phyloP scores from a whole-genome alignment of 1,140 invertebrate genomes.

The Penaeus chinensis region DNA sequence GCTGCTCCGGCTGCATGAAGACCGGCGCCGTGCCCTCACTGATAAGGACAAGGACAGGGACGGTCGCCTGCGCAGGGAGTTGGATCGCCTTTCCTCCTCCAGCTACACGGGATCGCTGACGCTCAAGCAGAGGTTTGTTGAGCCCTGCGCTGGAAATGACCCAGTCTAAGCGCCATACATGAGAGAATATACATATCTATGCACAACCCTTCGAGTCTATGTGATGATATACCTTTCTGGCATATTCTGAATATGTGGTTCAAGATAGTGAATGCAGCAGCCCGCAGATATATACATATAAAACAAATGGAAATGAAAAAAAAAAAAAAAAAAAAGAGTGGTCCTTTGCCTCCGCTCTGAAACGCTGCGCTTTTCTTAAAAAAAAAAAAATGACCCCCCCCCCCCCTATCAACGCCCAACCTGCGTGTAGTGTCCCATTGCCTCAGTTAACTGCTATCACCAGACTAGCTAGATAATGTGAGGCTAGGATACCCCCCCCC shows the following conservation, averaged over 20 bases:
- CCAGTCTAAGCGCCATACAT: too few relatives aligned
- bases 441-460: slow-evolving; percentile 25
- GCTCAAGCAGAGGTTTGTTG: slow-evolving; percentile 62
- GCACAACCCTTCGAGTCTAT: too few relatives aligned
- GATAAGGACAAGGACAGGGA: slow-evolving; percentile 67
- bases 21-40: slow-evolving; percentile 65
- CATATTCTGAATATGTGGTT: too few relatives aligned
- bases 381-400: too few relatives aligned
- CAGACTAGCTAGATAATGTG: slow-evolving; percentile 20
- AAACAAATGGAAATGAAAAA: too few relatives aligned
- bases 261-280: too few relatives aligned
- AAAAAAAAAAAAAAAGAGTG: slow-evolving; percentile 32
- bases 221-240: too few relatives aligned
- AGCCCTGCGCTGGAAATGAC: slow-evolving; percentile 16
- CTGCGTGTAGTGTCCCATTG: slow-evolving; percentile 40
- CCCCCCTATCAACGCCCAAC: not conserved
- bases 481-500: slow-evolving; percentile 35
- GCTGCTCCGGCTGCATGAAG: slow-evolving; percentile 67
- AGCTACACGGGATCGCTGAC: slow-evolving; percentile 64
- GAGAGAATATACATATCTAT: too few relatives aligned
- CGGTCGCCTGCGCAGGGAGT: slow-evolving; percentile 62
- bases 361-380: slow-evolving; percentile 17
- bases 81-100: slow-evolving; percentile 66
- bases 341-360: slow-evolving; percentile 48
- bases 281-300: too few relatives aligned